These are phyloP conservation scores for Chironomus riparius DNA, from an alignment of 2,888 invertebrate genomes.

Conservation along the genomic window DNA sequence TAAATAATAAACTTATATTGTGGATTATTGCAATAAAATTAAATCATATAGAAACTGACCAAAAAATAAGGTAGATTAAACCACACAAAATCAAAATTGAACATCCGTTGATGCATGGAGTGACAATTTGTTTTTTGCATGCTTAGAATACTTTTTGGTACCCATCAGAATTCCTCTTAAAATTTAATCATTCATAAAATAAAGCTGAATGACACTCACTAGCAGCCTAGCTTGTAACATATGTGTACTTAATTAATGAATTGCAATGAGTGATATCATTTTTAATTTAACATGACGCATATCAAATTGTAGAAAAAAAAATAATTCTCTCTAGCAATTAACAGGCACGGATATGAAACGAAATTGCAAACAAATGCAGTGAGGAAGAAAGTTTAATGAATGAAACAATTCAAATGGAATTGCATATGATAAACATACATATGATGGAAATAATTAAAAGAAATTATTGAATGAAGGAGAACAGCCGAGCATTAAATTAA, in stretches of 20 bases:
- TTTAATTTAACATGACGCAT: conserved; percentile 7
- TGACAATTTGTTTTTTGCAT: too few species aligned
- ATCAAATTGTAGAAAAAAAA: conserved; percentile 5
- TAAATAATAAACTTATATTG: not conserved
- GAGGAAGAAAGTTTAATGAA: not conserved
- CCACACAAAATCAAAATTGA: too few species aligned
- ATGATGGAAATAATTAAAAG: not conserved
- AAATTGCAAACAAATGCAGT: not conserved
- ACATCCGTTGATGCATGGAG: too few species aligned
- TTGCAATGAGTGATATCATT: conserved; percentile 22
- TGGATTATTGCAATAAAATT: not conserved
- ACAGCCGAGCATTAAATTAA: not conserved
- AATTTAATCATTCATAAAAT: too few species aligned
- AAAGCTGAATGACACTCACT: too few species aligned
- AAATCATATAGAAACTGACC: too few species aligned
- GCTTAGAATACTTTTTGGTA: too few species aligned
- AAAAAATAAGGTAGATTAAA: too few species aligned
- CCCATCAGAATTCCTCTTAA: too few species aligned
- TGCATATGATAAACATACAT: not conserved
- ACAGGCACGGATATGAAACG: not conserved
- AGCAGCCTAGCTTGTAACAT: too few species aligned
- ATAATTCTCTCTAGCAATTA: too few species aligned
- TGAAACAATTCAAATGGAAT: not conserved
- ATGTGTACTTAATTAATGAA: conserved; percentile 18
- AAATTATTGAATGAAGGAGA: not conserved